Conservation (phyloP, 2,888 invertebrate species). For the Thera obeliscata region DNA sequence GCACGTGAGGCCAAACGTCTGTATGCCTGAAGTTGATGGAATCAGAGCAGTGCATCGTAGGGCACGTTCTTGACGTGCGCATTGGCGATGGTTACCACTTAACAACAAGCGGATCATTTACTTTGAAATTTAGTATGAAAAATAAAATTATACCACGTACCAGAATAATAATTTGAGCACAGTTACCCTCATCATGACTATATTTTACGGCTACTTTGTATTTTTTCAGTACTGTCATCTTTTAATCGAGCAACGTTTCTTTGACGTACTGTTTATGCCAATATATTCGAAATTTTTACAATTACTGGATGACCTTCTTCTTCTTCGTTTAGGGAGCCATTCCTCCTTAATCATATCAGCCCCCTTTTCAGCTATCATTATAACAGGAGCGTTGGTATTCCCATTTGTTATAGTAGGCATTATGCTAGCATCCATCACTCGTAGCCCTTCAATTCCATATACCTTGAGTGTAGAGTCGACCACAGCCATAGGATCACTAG, state of each 20-base stretch:
- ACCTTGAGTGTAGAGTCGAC: slow-evolving; percentile 91
- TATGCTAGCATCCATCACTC: slow-evolving; percentile 94
- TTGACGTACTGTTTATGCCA: slow-evolving; percentile 46
- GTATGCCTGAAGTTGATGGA: too few relatives aligned
- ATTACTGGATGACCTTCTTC: slow-evolving; percentile 53
- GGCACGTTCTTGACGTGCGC: too few relatives aligned
- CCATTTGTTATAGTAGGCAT: slow-evolving; percentile 95
- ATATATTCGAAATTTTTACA: slow-evolving; percentile 56
- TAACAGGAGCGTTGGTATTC: slow-evolving; percentile 93
- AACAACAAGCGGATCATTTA: too few relatives aligned
- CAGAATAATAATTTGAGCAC: slow-evolving; percentile 25
- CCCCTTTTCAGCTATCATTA: slow-evolving; percentile 95
- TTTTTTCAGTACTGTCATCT: slow-evolving; percentile 58
- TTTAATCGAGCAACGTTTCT: slow-evolving; percentile 53
- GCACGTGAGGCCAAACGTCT: too few relatives aligned
- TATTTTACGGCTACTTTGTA: slow-evolving; percentile 29
- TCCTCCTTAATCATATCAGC: slow-evolving; percentile 91
- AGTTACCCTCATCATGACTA: slow-evolving; percentile 24
- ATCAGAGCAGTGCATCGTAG: too few relatives aligned
- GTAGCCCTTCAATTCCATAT: slow-evolving; percentile 89
- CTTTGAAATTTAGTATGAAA: too few relatives aligned
- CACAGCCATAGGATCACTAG: slow-evolving; percentile 90
- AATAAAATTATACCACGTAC: slow-evolving; percentile 15
- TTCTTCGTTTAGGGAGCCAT: slow-evolving; percentile 81
- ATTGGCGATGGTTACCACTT: too few relatives aligned